Conservation (phyloP, 1,140 invertebrate species). For the Planococcus citri region DNA sequence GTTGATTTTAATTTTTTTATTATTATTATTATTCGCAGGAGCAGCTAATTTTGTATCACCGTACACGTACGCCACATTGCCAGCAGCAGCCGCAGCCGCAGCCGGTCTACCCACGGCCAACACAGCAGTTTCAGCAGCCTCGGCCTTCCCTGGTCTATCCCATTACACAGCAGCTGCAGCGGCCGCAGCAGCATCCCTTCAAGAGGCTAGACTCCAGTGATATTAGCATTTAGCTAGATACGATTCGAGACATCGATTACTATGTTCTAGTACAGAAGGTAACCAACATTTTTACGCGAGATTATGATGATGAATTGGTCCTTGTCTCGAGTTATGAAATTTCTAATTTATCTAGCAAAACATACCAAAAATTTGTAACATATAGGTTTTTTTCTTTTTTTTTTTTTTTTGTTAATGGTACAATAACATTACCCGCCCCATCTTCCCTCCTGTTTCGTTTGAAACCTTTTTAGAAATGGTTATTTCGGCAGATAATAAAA, state of each 20-base stretch:
- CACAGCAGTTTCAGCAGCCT: constrained; percentile 27
- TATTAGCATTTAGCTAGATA: constrained; percentile 18
- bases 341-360: constrained; percentile 13
- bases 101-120: constrained; percentile 27
- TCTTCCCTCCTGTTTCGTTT: neutral
- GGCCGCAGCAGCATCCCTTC: constrained; percentile 30
- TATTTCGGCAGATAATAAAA: neutral
- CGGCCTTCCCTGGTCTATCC: constrained; percentile 30
- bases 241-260: neutral
- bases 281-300: neutral
- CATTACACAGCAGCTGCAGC: constrained; percentile 32
- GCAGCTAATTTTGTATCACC: constrained; percentile 32
- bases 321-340: neutral
- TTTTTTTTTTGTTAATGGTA: constrained; percentile 4
- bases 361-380: constrained; percentile 4
- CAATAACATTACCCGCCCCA: neutral
- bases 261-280: neutral
- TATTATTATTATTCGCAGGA: constrained; percentile 25
- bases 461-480: neutral
- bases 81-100: constrained; percentile 25
- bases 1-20: neutral
- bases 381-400: neutral
- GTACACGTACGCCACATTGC: constrained; percentile 32
- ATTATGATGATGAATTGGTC: neutral
- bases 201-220: constrained; percentile 33